These are phyloP conservation scores for Bombus sibiricus DNA, from an alignment of 1,140 invertebrate genomes.

Conservation along the genomic window DNA sequence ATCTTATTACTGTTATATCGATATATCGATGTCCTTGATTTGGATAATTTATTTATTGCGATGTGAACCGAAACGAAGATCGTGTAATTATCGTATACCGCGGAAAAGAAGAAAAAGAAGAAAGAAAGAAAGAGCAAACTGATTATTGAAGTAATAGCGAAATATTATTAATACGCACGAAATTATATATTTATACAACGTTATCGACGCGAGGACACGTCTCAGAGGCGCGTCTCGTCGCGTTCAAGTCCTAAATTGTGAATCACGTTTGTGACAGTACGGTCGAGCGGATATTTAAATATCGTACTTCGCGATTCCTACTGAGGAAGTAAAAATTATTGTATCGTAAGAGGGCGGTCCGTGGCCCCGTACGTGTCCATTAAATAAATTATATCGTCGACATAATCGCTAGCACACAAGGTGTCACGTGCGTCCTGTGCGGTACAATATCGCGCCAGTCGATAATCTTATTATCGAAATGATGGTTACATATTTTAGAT, in stretches of 20 bases:
- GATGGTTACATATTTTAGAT: conserved; percentile 76
- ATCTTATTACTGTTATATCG: conserved; percentile 71
- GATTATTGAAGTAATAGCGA: conserved; percentile 58
- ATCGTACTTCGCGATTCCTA: conserved; percentile 56
- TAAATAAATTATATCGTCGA: conserved; percentile 59
- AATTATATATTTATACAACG: conserved; percentile 71
- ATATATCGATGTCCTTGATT: conserved; percentile 72
- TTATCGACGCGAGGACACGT: conserved; percentile 41
- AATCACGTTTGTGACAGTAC: conserved; percentile 35
- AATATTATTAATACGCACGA: conserved; percentile 73
- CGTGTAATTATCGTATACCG: conserved; percentile 71
- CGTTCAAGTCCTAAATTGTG: conserved; percentile 61
- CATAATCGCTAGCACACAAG: conserved; percentile 28
- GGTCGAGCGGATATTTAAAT: conserved; percentile 66
- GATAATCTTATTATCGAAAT: conserved; percentile 70
- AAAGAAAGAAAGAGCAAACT: conserved; percentile 20
- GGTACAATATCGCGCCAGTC: conserved; percentile 58
- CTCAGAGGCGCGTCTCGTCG: conserved; percentile 22
- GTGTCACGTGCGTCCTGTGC: conserved; percentile 40
- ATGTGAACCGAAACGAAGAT: conserved; percentile 64
- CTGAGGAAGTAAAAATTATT: conserved; percentile 47
- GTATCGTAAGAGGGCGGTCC: conserved; percentile 49
- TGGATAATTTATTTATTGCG: conserved; percentile 80
- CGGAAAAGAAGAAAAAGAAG: background rate
- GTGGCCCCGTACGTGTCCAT: conserved; percentile 43